Conservation (phyloP, 53 echinoderm and acorn worm genomes). For the Echinarachnius parma region DNA sequence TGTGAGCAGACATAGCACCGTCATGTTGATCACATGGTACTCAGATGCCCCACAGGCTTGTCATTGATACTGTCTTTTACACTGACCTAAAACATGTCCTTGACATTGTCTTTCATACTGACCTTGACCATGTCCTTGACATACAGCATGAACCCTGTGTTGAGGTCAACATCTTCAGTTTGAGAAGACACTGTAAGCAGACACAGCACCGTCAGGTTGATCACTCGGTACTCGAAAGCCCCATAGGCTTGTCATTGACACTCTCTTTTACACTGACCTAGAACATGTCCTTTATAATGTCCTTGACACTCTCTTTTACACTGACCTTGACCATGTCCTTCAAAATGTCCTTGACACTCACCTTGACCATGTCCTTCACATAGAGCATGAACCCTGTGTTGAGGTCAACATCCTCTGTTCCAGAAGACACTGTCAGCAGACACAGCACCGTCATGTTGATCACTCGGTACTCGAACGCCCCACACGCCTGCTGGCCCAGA, state of each 20-base stretch:
- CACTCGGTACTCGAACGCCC: conserved; percentile 67
- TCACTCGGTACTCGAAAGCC: conserved; percentile 64
- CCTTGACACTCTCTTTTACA: not conserved
- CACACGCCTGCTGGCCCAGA: conserved; percentile 79
- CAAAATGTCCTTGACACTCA: conserved; percentile 36
- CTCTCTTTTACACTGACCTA: not conserved
- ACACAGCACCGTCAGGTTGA: conserved; percentile 65
- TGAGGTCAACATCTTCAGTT: conserved; percentile 38
- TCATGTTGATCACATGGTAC: conserved; percentile 57
- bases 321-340: no score
- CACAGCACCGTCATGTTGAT: conserved; percentile 66
- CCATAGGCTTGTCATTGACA: conserved; percentile 63
- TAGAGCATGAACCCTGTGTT: conserved; percentile 74
- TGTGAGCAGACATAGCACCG: conserved; percentile 67
- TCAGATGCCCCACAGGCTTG: conserved; percentile 88
- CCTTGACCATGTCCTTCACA: conserved; percentile 72
- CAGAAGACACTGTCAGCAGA: conserved; percentile 68
- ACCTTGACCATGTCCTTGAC: conserved; percentile 41
- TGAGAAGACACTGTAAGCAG: conserved; percentile 64
- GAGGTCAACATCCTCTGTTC: conserved; percentile 50
- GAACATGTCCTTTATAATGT: not conserved
- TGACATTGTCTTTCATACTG: not conserved
- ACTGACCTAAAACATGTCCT: not conserved
- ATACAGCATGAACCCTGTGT: conserved; percentile 64
- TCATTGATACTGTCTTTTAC: no score